Percentiles rank a stretch among this genome's conserved stretches.
Conservation (phyloP, 2,113 vertebrate species). For the Hypanus sabinus region DNA sequence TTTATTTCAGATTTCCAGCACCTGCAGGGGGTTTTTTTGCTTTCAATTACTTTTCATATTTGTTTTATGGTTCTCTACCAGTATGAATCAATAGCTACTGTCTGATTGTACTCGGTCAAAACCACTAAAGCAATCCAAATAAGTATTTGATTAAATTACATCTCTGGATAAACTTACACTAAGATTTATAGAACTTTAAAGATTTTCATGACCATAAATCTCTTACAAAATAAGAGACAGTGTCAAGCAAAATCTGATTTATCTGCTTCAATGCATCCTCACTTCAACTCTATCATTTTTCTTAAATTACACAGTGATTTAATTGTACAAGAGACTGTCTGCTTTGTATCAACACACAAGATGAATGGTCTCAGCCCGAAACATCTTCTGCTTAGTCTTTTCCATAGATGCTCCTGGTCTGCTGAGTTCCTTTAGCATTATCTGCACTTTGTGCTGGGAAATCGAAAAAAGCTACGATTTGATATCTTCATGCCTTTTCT, state of each 20-base stretch:
- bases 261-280: neutral
- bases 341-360: too few relatives aligned
- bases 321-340: neutral
- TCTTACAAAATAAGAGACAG: neutral
- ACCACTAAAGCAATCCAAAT: neutral
- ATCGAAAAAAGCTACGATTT: neutral
- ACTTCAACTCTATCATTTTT: neutral
- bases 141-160: neutral
- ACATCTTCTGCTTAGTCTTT: too few relatives aligned
- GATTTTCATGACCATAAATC: neutral
- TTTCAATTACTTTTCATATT: neutral
- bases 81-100: neutral
- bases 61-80: neutral
- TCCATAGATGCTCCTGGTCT: too few relatives aligned
- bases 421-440: too few relatives aligned
- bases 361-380: too few relatives aligned
- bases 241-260: neutral
- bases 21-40: too few relatives aligned
- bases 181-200: neutral
- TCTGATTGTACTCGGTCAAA: neutral
- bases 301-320: constrained; percentile 6
- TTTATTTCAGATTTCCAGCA: too few relatives aligned
- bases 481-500: too few relatives aligned
- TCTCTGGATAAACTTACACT: neutral
- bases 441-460: neutral